Conservation (phyloP, 2,888 invertebrate genomes). For the Biston betularia region DNA sequence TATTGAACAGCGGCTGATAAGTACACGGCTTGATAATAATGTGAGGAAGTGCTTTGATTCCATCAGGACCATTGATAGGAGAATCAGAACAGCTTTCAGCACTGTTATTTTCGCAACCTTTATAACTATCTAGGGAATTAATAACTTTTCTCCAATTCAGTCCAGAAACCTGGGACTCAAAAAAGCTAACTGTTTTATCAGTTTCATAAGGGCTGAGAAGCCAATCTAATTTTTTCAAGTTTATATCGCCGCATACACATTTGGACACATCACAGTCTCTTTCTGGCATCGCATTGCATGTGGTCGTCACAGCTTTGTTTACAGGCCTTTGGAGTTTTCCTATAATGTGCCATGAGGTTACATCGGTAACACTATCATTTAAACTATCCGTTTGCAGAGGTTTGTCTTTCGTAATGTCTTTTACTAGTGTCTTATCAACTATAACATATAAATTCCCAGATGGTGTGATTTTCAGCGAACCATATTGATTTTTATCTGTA, state of each 20-base stretch:
- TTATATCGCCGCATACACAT: constrained; percentile 55
- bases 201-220: not conserved
- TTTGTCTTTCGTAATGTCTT: constrained; percentile 40
- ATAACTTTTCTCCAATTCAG: constrained; percentile 28
- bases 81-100: constrained; percentile 14
- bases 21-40: constrained; percentile 54
- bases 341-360: constrained; percentile 39
- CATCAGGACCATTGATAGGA: not conserved
- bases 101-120: constrained; percentile 32
- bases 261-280: constrained; percentile 51
- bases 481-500: constrained; percentile 47
- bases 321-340: constrained; percentile 41
- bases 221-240: constrained; percentile 2
- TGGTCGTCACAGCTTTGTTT: constrained; percentile 58
- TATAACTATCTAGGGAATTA: constrained; percentile 25
- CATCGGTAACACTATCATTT: constrained; percentile 8
- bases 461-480: constrained; percentile 62
- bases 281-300: constrained; percentile 50
- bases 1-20: constrained; percentile 35
- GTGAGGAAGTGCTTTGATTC: constrained; percentile 39
- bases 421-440: constrained; percentile 53
- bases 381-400: not conserved
- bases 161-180: constrained; percentile 22
- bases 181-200: constrained; percentile 11
- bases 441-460: constrained; percentile 66